These are phyloP conservation scores for Agrochola circellaris DNA, from an alignment of 2,888 invertebrate species.

Conservation along the genomic window DNA sequence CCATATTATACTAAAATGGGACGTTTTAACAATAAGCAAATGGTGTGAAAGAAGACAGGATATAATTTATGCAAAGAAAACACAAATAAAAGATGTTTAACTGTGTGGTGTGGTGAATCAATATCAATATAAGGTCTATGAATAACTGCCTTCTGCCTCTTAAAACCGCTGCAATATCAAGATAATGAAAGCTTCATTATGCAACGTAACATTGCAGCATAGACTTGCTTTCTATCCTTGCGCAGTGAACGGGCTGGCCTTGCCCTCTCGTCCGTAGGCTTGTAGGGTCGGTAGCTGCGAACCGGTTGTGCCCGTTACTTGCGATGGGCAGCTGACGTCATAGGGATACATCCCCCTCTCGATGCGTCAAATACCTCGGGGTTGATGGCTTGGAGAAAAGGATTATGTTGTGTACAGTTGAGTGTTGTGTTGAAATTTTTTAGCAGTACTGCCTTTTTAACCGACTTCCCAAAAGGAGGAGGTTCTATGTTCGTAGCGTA, in stretches of 20 bases:
- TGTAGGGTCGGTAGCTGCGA: constrained; percentile 62
- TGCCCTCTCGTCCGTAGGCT: constrained; percentile 63
- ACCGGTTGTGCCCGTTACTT: constrained; percentile 70
- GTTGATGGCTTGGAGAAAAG: constrained; percentile 42
- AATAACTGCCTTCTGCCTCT: not conserved
- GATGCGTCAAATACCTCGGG: constrained; percentile 44
- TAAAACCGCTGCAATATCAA: constrained; percentile 14
- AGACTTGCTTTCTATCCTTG: constrained; percentile 59
- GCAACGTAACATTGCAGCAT: constrained; percentile 57
- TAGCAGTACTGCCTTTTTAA: not conserved
- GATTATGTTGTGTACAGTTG: constrained; percentile 14
- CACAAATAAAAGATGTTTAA: no score
- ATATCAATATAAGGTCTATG: no score
- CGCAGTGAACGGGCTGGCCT: constrained; percentile 67
- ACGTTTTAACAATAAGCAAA: no score
- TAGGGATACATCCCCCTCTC: constrained; percentile 51
- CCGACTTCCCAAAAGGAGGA: no score
- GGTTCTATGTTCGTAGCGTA: no score
- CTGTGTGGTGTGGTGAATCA: no score
- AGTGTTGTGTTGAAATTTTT: constrained; percentile 14
- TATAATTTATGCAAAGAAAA: no score
- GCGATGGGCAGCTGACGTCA: constrained; percentile 64
- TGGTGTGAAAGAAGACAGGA: no score
- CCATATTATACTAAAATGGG: no score
- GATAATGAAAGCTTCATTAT: constrained; percentile 58